phyloP scores from a whole-genome alignment of 2,888 invertebrate genomes.

The Cloeon dipterum region DNA sequence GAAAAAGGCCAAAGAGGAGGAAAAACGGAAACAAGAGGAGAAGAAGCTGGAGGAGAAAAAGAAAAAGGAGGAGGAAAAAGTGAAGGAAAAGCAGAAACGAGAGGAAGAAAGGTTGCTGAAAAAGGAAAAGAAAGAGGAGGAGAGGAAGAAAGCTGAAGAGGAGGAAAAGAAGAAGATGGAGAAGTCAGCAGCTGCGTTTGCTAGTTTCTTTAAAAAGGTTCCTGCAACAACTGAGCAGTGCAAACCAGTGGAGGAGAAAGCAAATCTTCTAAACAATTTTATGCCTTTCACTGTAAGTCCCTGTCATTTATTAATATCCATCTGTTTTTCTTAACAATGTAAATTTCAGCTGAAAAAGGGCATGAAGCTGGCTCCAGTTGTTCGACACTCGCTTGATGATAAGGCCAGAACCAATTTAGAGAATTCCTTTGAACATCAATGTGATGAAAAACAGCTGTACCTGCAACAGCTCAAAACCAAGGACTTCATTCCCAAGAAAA shows the following conservation, averaged over 20 bases:
- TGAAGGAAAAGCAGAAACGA: slow-evolving; percentile 16
- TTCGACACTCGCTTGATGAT: slow-evolving; percentile 29
- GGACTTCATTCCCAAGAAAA: slow-evolving; percentile 21
- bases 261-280: slow-evolving; percentile 27
- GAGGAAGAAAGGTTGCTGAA: slow-evolving; percentile 24
- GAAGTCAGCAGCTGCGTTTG: slow-evolving; percentile 55
- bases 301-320: background rate
- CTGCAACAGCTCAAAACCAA: slow-evolving; percentile 32
- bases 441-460: slow-evolving; percentile 27
- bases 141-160: slow-evolving; percentile 11
- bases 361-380: slow-evolving; percentile 64
- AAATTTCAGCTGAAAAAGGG: slow-evolving; percentile 44
- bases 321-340: background rate
- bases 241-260: slow-evolving; percentile 8
- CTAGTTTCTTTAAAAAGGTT: slow-evolving; percentile 46
- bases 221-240: slow-evolving; percentile 12
- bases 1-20: slow-evolving; percentile 9
- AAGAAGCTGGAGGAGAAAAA: slow-evolving; percentile 28
- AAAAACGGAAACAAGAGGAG: slow-evolving; percentile 21
- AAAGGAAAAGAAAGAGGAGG: slow-evolving; percentile 7
- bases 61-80: slow-evolving; percentile 22
- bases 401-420: slow-evolving; percentile 30
- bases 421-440: slow-evolving; percentile 20
- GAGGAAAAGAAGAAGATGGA: slow-evolving; percentile 54
- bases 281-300: slow-evolving; percentile 31